phyloP scores from a whole-genome alignment of 2,888 invertebrate genomes.

The Thalpophila matura region DNA sequence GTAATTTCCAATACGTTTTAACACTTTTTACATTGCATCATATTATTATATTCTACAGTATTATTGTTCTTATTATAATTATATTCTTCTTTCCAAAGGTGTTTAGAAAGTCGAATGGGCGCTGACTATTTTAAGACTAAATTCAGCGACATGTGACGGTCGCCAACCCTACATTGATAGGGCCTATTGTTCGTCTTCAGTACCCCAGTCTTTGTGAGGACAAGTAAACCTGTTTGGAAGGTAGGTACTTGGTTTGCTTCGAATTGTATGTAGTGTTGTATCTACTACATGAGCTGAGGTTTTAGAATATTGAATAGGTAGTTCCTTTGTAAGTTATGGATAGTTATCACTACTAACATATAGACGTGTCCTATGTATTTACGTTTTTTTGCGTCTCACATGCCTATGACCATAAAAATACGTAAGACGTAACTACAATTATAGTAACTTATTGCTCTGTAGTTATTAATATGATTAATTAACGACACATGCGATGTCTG shows the following conservation, averaged over 20 bases:
- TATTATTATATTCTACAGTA: too few species aligned
- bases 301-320: conserved; percentile 1
- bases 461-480: not conserved
- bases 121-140: not conserved
- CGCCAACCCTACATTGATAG: conserved; percentile 66
- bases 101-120: not conserved
- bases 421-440: not conserved
- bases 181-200: conserved; percentile 75
- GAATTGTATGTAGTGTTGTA: conserved; percentile 61
- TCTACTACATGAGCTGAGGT: conserved; percentile 6
- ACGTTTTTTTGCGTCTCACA: too few species aligned
- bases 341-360: too few species aligned
- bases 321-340: not conserved
- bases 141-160: conserved; percentile 1
- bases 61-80: too few species aligned
- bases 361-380: too few species aligned
- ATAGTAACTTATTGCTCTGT: not conserved
- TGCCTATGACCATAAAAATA: too few species aligned
- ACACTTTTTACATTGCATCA: too few species aligned
- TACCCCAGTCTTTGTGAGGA: conserved; percentile 71
- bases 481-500: not conserved
- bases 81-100: too few species aligned
- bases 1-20: too few species aligned
- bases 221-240: conserved; percentile 78
- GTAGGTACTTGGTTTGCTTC: conserved; percentile 71